Conservation (phyloP, 2,797 vertebrate genomes). For the Danio albolineatus region DNA sequence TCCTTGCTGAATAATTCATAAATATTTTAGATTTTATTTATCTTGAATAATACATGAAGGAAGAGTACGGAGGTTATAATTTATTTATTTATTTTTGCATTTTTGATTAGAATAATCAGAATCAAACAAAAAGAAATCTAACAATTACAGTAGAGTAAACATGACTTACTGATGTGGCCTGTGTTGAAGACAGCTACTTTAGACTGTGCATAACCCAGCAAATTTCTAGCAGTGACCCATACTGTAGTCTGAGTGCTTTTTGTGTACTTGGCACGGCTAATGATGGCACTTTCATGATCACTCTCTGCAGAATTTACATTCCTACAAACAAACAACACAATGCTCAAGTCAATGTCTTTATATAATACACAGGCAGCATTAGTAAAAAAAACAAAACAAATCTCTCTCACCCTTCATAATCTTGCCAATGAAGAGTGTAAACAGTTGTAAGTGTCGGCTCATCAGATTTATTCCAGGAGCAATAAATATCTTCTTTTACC, state of each 20-base stretch:
- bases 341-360: not conserved
- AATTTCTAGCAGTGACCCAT: conserved; percentile 72
- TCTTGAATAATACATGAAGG: too few relatives aligned
- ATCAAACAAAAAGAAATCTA: not conserved
- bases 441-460: conserved; percentile 34
- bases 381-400: not conserved
- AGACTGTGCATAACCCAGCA: conserved; percentile 62
- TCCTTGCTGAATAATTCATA: too few relatives aligned
- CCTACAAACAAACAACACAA: conserved; percentile 32
- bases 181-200: conserved; percentile 55
- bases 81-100: too few relatives aligned
- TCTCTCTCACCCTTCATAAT: not conserved
- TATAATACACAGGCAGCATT: too few relatives aligned
- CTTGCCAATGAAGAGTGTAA: conserved; percentile 74
- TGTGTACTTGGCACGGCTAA: conserved; percentile 57
- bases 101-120: too few relatives aligned
- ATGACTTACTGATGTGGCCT: conserved; percentile 68
- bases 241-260: conserved; percentile 55
- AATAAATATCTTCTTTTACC: conserved; percentile 63
- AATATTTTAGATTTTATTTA: too few relatives aligned
- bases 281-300: conserved; percentile 23
- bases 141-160: not conserved
- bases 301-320: not conserved
- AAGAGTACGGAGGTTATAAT: too few relatives aligned
- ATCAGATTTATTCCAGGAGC: conserved; percentile 66